Percentiles rank a stretch among this genome's conserved stretches.
Evolutionary conservation across 2,888 invertebrate species (phyloP).

Genomic region (Scaptomyza polygonia): DNA sequence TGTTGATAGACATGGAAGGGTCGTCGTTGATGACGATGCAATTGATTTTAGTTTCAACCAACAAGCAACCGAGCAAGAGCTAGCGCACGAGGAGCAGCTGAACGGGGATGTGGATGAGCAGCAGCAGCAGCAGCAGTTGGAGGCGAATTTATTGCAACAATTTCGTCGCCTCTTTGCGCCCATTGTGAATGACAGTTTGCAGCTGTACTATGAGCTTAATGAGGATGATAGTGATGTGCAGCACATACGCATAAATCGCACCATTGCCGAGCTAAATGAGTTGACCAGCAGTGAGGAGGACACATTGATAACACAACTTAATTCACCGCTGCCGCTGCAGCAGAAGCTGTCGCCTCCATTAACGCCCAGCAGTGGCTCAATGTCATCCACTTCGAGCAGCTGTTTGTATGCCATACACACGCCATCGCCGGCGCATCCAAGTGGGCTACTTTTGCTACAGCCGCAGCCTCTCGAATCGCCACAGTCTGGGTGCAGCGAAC

Average conservation of each 20-base stretch:
- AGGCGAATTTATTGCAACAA: conserved; percentile 66
- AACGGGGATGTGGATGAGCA: neutral
- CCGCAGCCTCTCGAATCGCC: conserved; percentile 47
- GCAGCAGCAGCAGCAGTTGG: conserved; percentile 7
- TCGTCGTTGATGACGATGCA: conserved; percentile 50
- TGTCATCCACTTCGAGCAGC: conserved; percentile 72
- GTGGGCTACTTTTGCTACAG: conserved; percentile 26
- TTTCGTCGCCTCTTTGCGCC: conserved; percentile 73
- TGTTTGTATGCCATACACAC: conserved; percentile 79
- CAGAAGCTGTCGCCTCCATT: conserved; percentile 26
- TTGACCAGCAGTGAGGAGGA: conserved; percentile 70
- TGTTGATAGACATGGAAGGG: conserved; percentile 68
- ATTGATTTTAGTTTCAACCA: conserved; percentile 69
- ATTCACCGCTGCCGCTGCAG: conserved; percentile 33
- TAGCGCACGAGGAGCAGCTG: neutral
- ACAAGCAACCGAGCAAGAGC: conserved; percentile 36
- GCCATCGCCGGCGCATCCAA: conserved; percentile 62
- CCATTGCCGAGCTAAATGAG: conserved; percentile 73
- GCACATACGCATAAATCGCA: conserved; percentile 74
- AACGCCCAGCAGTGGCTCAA: conserved; percentile 41
- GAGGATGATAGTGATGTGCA: conserved; percentile 49
- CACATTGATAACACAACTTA: conserved; percentile 49
- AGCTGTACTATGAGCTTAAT: conserved; percentile 71
- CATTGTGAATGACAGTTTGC: conserved; percentile 61
- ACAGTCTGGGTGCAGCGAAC: conserved; percentile 48